Percentiles rank a stretch among this genome's conserved stretches.
These are phyloP conservation scores for Actinernus sp. DNA, from an alignment of 92 coral and sea anemone genomes.

Conservation along the genomic window DNA sequence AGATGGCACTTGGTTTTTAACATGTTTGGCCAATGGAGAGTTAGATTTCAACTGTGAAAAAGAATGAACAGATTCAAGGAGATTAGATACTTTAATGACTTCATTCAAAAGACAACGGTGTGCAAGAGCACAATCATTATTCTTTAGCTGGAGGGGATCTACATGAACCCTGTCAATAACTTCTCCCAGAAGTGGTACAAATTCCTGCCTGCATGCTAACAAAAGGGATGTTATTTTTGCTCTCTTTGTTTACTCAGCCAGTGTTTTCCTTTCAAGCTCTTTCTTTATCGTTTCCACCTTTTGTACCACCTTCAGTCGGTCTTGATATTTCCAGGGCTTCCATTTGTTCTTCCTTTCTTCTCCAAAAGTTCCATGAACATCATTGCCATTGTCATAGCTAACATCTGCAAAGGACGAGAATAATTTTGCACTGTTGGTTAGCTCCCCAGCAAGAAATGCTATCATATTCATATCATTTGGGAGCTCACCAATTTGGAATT, in stretches of 20 bases:
- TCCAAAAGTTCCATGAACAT: slow-evolving; percentile 47
- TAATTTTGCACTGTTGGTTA: slow-evolving; percentile 46
- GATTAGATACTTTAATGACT: slow-evolving; percentile 1
- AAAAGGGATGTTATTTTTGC: slow-evolving; percentile 44
- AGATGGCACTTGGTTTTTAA: slow-evolving; percentile 12
- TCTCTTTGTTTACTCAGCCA: slow-evolving; percentile 25
- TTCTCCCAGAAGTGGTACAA: slow-evolving; percentile 41
- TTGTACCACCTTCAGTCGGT: slow-evolving; percentile 23
- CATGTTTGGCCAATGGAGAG: slow-evolving; percentile 22
- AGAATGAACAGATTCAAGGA: neutral
- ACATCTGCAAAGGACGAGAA: slow-evolving; percentile 85
- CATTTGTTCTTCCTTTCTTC: slow-evolving; percentile 16
- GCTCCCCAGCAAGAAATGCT: slow-evolving; percentile 32
- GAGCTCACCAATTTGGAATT: slow-evolving; percentile 41
- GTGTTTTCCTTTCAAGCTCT: neutral
- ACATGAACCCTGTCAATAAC: slow-evolving; percentile 63
- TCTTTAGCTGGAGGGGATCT: slow-evolving; percentile 66
- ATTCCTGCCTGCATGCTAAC: slow-evolving; percentile 49
- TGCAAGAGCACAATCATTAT: slow-evolving; percentile 61
- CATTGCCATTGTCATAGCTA: slow-evolving; percentile 14
- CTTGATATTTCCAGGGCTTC: slow-evolving; percentile 59
- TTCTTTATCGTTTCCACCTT: slow-evolving; percentile 11
- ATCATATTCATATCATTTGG: slow-evolving; percentile 74
- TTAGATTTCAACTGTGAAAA: slow-evolving; percentile 18
- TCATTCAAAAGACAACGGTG: slow-evolving; percentile 24